Percentiles rank a stretch among this genome's conserved stretches.
Evolutionary conservation across 2,888 invertebrate genomes (phyloP).

Genomic region (Drosophila mayaguana): DNA sequence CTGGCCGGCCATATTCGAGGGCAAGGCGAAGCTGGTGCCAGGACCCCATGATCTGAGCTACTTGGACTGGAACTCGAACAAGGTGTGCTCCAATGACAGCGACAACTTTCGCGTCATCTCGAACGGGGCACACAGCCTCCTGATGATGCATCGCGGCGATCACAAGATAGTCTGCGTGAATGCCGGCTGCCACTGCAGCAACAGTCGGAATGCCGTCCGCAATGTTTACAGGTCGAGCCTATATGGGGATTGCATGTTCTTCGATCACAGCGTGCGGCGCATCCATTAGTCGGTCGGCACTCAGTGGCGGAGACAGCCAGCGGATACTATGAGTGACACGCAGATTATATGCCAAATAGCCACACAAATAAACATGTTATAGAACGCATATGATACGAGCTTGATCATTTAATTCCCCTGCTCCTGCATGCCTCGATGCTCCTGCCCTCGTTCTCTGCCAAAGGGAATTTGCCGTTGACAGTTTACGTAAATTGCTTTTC

Average conservation of each 20-base stretch:
- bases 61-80: slow-evolving; percentile 52
- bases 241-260: slow-evolving; percentile 61
- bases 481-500: slow-evolving; percentile 78
- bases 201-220: slow-evolving; percentile 27
- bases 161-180: slow-evolving; percentile 62
- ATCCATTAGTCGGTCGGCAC: slow-evolving; percentile 46
- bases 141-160: slow-evolving; percentile 56
- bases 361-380: not conserved
- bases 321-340: slow-evolving; percentile 24
- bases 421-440: not conserved
- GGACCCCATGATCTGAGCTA: slow-evolving; percentile 47
- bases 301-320: not conserved
- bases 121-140: slow-evolving; percentile 51
- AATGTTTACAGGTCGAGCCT: slow-evolving; percentile 33
- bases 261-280: slow-evolving; percentile 57
- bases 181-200: slow-evolving; percentile 37
- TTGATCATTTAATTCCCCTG: slow-evolving; percentile 45
- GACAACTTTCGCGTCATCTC: slow-evolving; percentile 43
- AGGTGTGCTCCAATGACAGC: slow-evolving; percentile 37
- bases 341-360: slow-evolving; percentile 17
- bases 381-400: slow-evolving; percentile 1
- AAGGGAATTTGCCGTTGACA: slow-evolving; percentile 73
- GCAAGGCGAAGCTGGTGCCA: slow-evolving; percentile 37
- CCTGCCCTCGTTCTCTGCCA: slow-evolving; percentile 3
- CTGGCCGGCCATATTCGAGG: slow-evolving; percentile 60